phyloP scores from a whole-genome alignment of 2,888 invertebrate genomes.

The Dicyrtomina minuta region DNA sequence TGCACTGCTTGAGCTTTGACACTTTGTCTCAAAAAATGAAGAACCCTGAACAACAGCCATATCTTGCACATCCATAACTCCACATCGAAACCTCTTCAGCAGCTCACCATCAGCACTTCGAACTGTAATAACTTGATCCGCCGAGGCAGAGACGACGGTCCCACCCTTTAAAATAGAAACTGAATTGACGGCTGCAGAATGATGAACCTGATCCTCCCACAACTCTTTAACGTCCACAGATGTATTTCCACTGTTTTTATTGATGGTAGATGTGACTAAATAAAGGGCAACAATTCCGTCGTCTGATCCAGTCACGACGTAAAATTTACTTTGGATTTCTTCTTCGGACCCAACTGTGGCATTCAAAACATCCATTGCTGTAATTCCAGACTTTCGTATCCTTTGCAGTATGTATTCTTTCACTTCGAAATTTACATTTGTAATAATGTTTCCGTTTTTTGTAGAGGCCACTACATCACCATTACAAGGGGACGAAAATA shows the following conservation, averaged over 20 bases:
- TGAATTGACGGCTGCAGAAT: slow-evolving; percentile 26
- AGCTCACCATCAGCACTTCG: background rate
- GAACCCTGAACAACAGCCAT: background rate
- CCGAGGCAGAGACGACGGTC: slow-evolving; percentile 19
- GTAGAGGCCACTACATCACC: too few species aligned
- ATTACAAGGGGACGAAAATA: too few species aligned
- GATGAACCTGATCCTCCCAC: slow-evolving; percentile 12
- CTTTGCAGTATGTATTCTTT: too few species aligned
- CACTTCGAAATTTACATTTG: too few species aligned
- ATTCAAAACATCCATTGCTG: too few species aligned
- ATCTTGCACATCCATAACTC: slow-evolving; percentile 20
- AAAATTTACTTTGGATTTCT: too few species aligned
- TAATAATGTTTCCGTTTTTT: too few species aligned
- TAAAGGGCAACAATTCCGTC: slow-evolving; percentile 16
- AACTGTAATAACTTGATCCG: slow-evolving; percentile 20
- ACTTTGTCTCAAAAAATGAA: too few species aligned
- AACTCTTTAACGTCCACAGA: background rate
- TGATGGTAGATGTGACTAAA: background rate
- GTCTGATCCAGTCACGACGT: slow-evolving; percentile 21
- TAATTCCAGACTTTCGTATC: too few species aligned
- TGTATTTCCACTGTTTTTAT: background rate
- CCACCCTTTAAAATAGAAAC: background rate
- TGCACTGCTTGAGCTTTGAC: too few species aligned
- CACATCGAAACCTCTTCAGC: slow-evolving; percentile 3
- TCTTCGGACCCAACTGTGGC: too few species aligned